Conservation (phyloP, 2,888 invertebrate species). For the Amiota communis region DNA sequence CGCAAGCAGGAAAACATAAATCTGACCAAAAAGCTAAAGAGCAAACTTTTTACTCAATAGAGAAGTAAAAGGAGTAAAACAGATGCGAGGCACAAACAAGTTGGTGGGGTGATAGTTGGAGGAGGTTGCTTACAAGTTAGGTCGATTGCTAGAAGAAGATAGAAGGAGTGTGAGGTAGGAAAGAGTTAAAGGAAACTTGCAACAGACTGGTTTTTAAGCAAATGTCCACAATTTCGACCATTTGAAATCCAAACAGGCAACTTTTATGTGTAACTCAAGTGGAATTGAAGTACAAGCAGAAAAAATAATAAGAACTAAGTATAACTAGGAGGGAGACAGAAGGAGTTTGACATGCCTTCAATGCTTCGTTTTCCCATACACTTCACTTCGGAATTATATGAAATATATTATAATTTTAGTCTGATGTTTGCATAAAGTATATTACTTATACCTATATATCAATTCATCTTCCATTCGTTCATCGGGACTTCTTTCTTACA, state of each 20-base stretch:
- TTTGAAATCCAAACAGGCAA: slow-evolving; percentile 65
- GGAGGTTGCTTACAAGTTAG: neutral
- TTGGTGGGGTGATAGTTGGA: neutral
- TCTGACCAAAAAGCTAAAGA: slow-evolving; percentile 65
- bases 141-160: no score
- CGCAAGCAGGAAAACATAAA: slow-evolving; percentile 67
- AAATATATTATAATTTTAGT: no score
- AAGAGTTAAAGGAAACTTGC: slow-evolving; percentile 6
- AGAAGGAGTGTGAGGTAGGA: neutral
- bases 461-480: no score
- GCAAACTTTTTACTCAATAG: slow-evolving; percentile 52
- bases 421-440: no score
- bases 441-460: no score
- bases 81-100: slow-evolving; percentile 8
- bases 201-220: slow-evolving; percentile 47
- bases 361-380: no score
- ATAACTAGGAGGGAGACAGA: no score
- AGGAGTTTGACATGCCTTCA: no score
- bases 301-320: no score
- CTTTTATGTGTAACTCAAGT: slow-evolving; percentile 62
- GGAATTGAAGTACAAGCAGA: neutral
- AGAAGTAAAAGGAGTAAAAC: slow-evolving; percentile 27
- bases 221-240: slow-evolving; percentile 63
- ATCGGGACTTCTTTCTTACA: no score
- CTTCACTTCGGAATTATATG: no score